These are phyloP conservation scores for Strix aluco DNA, from an alignment of 2,113 vertebrate species.

Conservation along the genomic window DNA sequence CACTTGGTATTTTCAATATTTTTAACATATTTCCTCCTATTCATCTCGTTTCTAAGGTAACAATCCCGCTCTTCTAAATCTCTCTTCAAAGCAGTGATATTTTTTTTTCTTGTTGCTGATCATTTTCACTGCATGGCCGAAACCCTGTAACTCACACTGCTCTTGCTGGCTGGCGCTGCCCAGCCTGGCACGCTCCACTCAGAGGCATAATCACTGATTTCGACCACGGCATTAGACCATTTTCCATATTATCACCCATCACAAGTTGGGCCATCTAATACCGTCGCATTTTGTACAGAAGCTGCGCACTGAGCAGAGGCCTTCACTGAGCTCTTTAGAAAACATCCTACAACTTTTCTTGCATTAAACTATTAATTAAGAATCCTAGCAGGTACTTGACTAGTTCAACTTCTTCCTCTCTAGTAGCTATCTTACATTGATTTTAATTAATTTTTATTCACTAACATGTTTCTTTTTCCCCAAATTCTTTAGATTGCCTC, in stretches of 20 bases:
- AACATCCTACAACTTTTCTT: neutral
- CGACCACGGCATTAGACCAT: too few species aligned
- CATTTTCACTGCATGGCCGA: neutral
- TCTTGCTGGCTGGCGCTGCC: neutral
- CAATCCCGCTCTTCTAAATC: neutral
- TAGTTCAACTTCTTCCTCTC: neutral
- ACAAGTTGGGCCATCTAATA: neutral
- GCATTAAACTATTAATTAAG: neutral
- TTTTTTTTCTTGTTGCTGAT: neutral
- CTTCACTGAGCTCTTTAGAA: neutral
- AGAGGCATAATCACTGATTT: accelerated
- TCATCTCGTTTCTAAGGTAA: slow-evolving; percentile 27
- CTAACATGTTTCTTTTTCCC: neutral
- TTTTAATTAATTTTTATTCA: neutral
- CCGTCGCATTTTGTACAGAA: accelerated
- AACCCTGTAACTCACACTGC: neutral
- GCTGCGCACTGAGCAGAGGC: neutral
- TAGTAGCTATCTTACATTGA: neutral
- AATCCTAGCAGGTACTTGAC: neutral
- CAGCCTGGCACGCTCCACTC: neutral
- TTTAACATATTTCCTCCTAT: neutral
- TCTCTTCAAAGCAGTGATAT: neutral
- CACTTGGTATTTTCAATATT: neutral
- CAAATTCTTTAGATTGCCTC: neutral
- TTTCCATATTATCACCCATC: neutral